A percentile compares a stretch with the other conserved stretches of the same genome.
phyloP scores from a whole-genome alignment of 2,113 vertebrate genomes.

The Calyptomena viridis region DNA sequence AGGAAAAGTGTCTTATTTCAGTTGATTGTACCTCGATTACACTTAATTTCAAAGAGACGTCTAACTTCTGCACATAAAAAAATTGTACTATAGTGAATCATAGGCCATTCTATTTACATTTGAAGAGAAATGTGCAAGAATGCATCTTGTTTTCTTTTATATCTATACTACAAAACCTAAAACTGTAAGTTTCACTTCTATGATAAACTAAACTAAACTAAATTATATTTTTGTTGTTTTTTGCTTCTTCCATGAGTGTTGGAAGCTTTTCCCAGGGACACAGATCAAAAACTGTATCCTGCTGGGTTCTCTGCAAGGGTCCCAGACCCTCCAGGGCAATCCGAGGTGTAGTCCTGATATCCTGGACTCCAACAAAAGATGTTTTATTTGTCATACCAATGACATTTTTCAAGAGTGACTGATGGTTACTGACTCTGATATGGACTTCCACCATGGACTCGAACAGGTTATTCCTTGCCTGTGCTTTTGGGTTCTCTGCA shows the following conservation, averaged over 20 bases:
- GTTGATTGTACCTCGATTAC: rapidly evolving
- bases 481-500: not conserved
- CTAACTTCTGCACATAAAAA: not conserved
- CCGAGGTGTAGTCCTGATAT: too few species aligned
- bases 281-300: too few species aligned
- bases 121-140: not conserved
- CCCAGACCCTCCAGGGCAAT: too few species aligned
- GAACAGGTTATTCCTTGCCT: not conserved
- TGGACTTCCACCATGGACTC: not conserved
- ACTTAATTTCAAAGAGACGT: not conserved
- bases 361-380: too few species aligned
- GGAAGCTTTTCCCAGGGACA: too few species aligned
- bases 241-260: too few species aligned
- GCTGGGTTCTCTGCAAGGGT: too few species aligned
- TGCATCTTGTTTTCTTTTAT: too few species aligned
- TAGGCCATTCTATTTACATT: not conserved
- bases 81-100: not conserved
- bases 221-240: too few species aligned
- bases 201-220: too few species aligned
- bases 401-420: not conserved
- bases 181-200: too few species aligned
- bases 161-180: too few species aligned
- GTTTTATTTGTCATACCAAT: not conserved
- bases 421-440: not conserved
- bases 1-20: not conserved